Evolutionary conservation across 2,888 invertebrate species (phyloP).

Genomic region (Danaus chrysippus): DNA sequence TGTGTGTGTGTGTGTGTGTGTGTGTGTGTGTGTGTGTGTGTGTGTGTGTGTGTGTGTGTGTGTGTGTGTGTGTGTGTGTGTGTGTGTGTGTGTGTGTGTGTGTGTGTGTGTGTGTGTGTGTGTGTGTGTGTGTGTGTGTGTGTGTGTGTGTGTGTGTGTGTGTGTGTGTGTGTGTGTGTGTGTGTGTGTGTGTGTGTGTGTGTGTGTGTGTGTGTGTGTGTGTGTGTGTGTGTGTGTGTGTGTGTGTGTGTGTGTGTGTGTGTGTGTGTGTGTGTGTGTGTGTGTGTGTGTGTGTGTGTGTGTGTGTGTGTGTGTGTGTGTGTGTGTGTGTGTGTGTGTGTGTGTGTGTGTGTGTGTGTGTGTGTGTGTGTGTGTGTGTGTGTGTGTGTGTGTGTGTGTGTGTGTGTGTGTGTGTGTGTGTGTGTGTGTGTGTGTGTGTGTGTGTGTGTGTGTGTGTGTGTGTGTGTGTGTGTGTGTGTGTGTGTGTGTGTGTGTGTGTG

Average conservation of each 20-base stretch:
- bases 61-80: neutral
- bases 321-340: neutral
- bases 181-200: neutral
- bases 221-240: neutral
- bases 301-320: neutral
- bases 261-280: neutral
- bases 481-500: neutral
- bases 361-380: neutral
- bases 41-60: neutral
- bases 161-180: neutral
- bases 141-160: neutral
- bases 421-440: neutral
- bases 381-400: neutral
- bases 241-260: neutral
- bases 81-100: neutral
- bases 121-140: neutral
- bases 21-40: neutral
- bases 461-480: neutral
- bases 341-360: neutral
- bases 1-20: neutral
- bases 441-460: neutral
- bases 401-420: neutral
- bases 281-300: neutral
- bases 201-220: neutral
- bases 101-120: neutral